phyloP scores from a whole-genome alignment of 2,113 vertebrate genomes.

The Otus sunia region DNA sequence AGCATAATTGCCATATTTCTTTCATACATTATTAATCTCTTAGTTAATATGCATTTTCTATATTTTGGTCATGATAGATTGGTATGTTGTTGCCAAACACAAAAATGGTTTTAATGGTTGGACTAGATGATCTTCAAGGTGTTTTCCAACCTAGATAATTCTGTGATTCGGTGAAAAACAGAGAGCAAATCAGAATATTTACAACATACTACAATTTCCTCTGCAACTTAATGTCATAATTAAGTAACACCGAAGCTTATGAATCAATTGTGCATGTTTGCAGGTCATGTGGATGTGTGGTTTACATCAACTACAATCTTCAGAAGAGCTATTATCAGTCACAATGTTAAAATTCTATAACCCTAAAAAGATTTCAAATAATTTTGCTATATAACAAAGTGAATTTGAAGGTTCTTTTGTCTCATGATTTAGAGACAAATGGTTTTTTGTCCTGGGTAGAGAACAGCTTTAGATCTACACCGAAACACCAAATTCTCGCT shows the following conservation, averaged over 20 bases:
- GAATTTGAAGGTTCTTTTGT: background rate
- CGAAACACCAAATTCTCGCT: background rate
- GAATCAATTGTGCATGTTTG: background rate
- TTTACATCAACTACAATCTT: background rate
- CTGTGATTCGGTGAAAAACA: background rate
- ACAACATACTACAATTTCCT: background rate
- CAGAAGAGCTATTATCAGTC: background rate
- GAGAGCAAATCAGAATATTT: conserved; percentile 53
- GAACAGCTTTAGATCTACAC: background rate
- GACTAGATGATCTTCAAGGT: no score
- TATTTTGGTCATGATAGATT: conserved; percentile 33
- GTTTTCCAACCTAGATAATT: no score
- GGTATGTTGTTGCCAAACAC: background rate
- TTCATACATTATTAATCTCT: conserved; percentile 52
- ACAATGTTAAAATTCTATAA: background rate
- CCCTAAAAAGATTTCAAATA: background rate
- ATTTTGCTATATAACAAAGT: background rate
- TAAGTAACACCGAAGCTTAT: conserved; percentile 14
- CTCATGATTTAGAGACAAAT: background rate
- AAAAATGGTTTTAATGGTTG: background rate
- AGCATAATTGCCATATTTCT: conserved; percentile 9
- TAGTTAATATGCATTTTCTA: conserved; percentile 46
- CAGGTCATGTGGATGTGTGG: background rate
- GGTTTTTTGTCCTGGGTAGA: background rate
- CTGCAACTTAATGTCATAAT: background rate